Evolutionary conservation across 2,888 invertebrate species (phyloP), one percentile per base, ranked within the genome.

Genomic region (Crematogaster levior): DNA sequence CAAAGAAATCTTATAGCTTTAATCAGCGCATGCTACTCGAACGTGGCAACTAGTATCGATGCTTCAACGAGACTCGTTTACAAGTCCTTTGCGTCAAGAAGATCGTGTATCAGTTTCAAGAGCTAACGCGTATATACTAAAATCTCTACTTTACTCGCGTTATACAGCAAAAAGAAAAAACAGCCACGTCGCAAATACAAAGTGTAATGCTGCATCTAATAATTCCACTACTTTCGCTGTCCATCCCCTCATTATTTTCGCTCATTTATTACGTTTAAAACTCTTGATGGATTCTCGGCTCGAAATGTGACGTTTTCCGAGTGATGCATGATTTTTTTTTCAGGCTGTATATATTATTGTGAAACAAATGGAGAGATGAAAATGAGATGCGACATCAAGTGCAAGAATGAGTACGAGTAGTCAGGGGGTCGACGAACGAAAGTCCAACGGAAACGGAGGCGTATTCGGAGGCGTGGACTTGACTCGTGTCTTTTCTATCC

Each of bases 361-460:
- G 27, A 61, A 34, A 27, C 48, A 53, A n/a, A 75, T 51, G 34
- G 18, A 12, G 27, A 56, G 51, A 68, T 79, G 77, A 34, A 68
- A 56, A 79, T 79, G 77, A 79, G 27, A 68, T 79, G 66, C 68
- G 18, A 66, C 15, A 43, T 43, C 9, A 43, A 75, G 48, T 75
- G 37, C 74, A 51, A 51, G 24, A 77, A 77, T 77, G 68, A 79
- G 53, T 79, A 68, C 68, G 77, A 68, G 66, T 68, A 79, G 21
- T 68, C 34, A 56, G 65, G 77, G 61, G 56, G 56, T 79, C 21
- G 77, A 79, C 77, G 56, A 79, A 79, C 77, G 77, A 79, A 79
- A 79, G 56, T 56, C 68, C 68, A 40, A 68, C 56, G 66, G 37
- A 51, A 79, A 58, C 63, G 61, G 37, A 30, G 34, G 37, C 51